Evolutionary conservation across 2,888 invertebrate genomes (phyloP).

Genomic region (Abscondita cerata): DNA sequence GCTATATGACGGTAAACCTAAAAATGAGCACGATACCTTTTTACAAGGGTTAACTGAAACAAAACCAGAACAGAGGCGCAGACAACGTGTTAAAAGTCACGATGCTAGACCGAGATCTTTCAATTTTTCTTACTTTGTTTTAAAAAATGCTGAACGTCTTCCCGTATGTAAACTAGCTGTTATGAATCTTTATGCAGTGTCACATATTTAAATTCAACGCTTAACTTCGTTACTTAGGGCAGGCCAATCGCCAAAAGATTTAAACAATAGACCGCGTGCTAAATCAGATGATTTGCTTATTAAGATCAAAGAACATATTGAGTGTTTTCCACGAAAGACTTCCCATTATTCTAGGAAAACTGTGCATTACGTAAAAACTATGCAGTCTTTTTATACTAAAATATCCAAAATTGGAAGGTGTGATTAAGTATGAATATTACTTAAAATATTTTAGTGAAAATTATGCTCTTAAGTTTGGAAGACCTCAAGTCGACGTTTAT

Average conservation of each 20-base stretch:
- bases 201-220: conserved; percentile 29
- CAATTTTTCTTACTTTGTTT: conserved; percentile 30
- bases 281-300: conserved; percentile 27
- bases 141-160: conserved; percentile 26
- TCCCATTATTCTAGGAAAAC: conserved; percentile 38
- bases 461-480: conserved; percentile 29
- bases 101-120: neutral
- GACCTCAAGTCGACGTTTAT: conserved; percentile 29
- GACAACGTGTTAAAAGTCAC: neutral
- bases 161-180: conserved; percentile 36
- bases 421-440: conserved; percentile 42
- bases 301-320: conserved; percentile 32
- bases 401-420: conserved; percentile 36
- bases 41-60: neutral
- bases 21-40: too few relatives aligned
- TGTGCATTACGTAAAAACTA: conserved; percentile 4
- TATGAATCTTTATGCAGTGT: too few relatives aligned
- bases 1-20: neutral
- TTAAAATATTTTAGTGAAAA: conserved; percentile 40
- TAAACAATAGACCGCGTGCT: conserved; percentile 22
- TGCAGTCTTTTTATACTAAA: too few relatives aligned
- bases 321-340: conserved; percentile 23
- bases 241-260: conserved; percentile 27
- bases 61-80: neutral
- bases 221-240: conserved; percentile 30